phyloP scores from a whole-genome alignment of 2,888 invertebrate species.

The Dryadula phaetusa region DNA sequence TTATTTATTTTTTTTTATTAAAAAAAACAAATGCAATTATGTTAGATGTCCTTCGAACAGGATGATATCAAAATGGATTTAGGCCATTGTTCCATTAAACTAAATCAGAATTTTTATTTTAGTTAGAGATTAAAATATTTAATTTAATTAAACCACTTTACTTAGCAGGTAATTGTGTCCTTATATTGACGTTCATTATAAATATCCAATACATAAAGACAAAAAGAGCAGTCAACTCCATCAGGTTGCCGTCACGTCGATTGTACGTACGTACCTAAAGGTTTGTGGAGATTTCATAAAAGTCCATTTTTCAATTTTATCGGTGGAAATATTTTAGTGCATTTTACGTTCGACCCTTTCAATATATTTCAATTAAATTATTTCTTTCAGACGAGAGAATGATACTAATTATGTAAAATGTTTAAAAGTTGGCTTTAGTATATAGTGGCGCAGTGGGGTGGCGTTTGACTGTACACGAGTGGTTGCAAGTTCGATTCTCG shows the following conservation, averaged over 20 bases:
- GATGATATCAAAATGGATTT: too few species aligned
- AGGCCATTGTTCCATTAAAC: too few species aligned
- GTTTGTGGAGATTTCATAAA: slow-evolving; percentile 9
- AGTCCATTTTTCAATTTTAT: slow-evolving; percentile 9
- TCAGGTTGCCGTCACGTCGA: slow-evolving; percentile 3
- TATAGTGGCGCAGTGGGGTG: too few species aligned
- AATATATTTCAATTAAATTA: slow-evolving; percentile 9
- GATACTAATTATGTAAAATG: background rate
- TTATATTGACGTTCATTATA: slow-evolving; percentile 21
- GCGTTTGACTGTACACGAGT: too few species aligned
- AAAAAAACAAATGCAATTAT: too few species aligned
- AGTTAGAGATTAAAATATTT: background rate
- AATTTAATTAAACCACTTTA: background rate
- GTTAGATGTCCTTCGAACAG: too few species aligned
- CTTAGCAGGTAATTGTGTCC: background rate
- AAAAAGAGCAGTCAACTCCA: slow-evolving; percentile 18
- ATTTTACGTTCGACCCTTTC: background rate
- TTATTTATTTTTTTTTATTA: too few species aligned
- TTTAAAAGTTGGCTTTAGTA: background rate
- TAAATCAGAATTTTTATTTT: too few species aligned
- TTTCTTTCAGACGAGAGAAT: background rate
- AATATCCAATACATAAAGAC: background rate
- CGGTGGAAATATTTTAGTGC: slow-evolving; percentile 6
- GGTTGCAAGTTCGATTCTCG: too few species aligned
- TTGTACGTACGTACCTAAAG: background rate